phyloP scores from a whole-genome alignment of 2,888 invertebrate species.

The Brachylomia viminalis region DNA sequence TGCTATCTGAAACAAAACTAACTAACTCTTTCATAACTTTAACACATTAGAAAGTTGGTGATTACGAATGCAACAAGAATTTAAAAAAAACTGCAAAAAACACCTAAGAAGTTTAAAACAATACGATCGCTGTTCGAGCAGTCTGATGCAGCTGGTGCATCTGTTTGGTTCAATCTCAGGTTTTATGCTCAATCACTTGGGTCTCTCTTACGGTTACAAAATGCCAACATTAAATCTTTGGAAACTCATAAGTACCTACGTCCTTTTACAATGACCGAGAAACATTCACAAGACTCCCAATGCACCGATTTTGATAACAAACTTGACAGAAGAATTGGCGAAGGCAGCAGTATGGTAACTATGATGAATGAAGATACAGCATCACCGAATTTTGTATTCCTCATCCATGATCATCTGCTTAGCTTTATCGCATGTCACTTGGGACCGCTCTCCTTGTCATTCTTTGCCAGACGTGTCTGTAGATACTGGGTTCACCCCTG shows the following conservation, averaged over 20 bases:
- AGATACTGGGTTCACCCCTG: neutral
- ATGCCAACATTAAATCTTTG: neutral
- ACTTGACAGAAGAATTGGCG: neutral
- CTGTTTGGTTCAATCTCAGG: no score
- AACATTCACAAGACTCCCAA: neutral
- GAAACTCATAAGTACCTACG: neutral
- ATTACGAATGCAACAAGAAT: neutral
- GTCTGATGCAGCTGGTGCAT: no score
- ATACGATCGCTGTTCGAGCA: no score
- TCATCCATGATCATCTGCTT: neutral
- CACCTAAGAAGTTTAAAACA: no score
- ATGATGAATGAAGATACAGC: neutral
- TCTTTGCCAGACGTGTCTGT: no score
- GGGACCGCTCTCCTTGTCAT: neutral
- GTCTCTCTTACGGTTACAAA: no score
- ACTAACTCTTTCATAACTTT: conserved; percentile 37
- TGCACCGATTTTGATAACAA: neutral
- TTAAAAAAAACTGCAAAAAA: no score
- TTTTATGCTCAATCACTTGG: no score
- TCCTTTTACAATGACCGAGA: neutral
- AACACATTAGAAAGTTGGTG: conserved; percentile 31
- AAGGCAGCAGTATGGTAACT: neutral
- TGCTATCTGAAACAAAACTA: conserved; percentile 68
- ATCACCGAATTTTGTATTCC: neutral
- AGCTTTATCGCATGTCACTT: neutral